A percentile compares a stretch with the other conserved stretches of the same genome.
Evolutionary conservation across 2,113 vertebrate species (phyloP).

Genomic region (Hippocampus guttulatus): DNA sequence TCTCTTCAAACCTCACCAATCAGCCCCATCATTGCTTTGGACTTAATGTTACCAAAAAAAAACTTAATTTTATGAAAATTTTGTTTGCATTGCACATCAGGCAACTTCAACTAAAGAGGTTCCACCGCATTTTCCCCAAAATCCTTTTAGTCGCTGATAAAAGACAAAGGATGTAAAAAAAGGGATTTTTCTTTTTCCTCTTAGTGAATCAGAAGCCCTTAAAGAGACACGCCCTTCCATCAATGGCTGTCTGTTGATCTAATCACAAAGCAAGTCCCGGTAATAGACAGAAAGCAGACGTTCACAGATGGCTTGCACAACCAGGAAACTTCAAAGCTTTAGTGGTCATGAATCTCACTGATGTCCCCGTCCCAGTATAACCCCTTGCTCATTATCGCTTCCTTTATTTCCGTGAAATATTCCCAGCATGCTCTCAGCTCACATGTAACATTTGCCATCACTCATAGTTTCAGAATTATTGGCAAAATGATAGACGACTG

Average conservation of each 20-base stretch:
- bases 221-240: constrained; percentile 43
- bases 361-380: constrained; percentile 34
- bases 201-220: constrained; percentile 37
- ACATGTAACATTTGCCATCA: background rate
- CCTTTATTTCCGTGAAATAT: constrained; percentile 20
- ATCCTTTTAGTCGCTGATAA: background rate
- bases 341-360: constrained; percentile 30
- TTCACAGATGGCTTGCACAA: constrained; percentile 23
- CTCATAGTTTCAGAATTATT: constrained; percentile 2
- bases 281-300: constrained; percentile 41
- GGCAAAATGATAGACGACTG: constrained; percentile 24
- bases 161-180: background rate
- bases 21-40: too few species aligned
- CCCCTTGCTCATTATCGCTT: constrained; percentile 9
- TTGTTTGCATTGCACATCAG: background rate
- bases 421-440: constrained; percentile 23
- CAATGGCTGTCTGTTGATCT: constrained; percentile 58
- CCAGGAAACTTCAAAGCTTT: constrained; percentile 12
- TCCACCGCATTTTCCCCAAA: background rate
- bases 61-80: too few species aligned
- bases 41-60: too few species aligned
- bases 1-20: too few species aligned
- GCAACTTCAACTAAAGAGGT: background rate
- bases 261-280: constrained; percentile 28
- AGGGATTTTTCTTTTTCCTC: constrained; percentile 17